Evolutionary conservation across 2,113 vertebrate genomes (phyloP), one percentile per base, ranked within the genome.

Genomic region (Xenus cinereus): DNA sequence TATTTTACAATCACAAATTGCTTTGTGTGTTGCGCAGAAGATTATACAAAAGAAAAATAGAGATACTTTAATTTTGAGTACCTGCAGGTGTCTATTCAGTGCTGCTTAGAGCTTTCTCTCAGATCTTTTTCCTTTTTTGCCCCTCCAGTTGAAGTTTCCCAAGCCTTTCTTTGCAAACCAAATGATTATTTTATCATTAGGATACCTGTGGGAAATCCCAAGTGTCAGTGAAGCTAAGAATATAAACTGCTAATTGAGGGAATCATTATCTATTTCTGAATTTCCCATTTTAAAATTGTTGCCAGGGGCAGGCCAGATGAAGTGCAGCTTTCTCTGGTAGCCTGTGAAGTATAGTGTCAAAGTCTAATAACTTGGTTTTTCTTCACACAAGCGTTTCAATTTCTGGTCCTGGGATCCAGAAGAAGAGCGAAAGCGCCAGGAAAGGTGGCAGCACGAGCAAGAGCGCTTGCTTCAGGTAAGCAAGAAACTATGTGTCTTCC

Each of bases 401-500:
- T 98, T 98, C 98, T 99, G 99, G 98, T 98, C 99, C 32, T 99
- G 99, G 99, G 99, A 99, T 98, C 99, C 99, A 11, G 99, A 99
- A 97, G 99, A 99, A 97, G 99, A 99, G 95, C 98, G 99, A 96
- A 98, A 98, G 96, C 98, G 99, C 56, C 99, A 99, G 97, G 98
- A 99, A 94, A 99, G 98, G 90, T 99, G 99, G 99, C 99, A 99
- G 95, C 98, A 98, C 93, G 99, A 99, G 95, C 99, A 99, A 97
- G 99, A 99, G 63, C 99, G 99, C 89, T 96, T 99, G 95, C 99
- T 99, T 96, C 99, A 99, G 99, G 99, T 99, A 98, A 33, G 86
- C 62, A 63, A 57, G 78, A 83, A 53, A 26, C 62, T 69, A 15
- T 27, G 1, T 57, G 46, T 63, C 35, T 90, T 86, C 64, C 35